Percentiles rank a stretch among this genome's conserved stretches.
These are phyloP conservation scores for Eilema griseolum DNA, from an alignment of 2,888 invertebrate species.

Conservation along the genomic window DNA sequence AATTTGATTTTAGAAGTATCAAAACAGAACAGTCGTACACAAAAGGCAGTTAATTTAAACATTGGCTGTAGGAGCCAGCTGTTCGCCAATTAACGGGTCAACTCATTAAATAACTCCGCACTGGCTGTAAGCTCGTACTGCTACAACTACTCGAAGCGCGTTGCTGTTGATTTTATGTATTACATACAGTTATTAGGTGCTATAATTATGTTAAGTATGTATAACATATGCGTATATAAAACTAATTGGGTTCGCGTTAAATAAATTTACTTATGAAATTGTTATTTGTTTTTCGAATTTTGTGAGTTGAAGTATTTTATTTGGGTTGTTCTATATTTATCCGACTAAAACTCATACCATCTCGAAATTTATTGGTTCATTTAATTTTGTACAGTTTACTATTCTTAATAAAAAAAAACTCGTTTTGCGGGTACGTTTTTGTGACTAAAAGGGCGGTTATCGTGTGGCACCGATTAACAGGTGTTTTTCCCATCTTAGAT, in stretches of 20 bases:
- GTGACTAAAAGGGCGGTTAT: too few relatives aligned
- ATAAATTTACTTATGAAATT: conserved; percentile 1
- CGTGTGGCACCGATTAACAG: too few relatives aligned
- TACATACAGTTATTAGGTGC: conserved; percentile 25
- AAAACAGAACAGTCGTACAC: conserved; percentile 47
- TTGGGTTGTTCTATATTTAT: too few relatives aligned
- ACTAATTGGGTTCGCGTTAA: conserved; percentile 9
- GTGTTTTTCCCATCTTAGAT: background rate
- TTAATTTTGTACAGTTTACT: too few relatives aligned
- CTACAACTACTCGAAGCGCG: conserved; percentile 51
- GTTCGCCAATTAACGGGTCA: conserved; percentile 72
- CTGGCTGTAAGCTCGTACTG: conserved; percentile 48
- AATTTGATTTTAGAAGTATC: conserved; percentile 24
- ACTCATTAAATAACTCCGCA: conserved; percentile 72
- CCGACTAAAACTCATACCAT: too few relatives aligned
- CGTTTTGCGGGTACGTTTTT: too few relatives aligned
- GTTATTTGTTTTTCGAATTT: background rate
- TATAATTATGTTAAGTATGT: conserved; percentile 13
- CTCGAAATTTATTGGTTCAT: too few relatives aligned
- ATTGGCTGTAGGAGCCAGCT: conserved; percentile 68
- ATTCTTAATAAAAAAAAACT: too few relatives aligned
- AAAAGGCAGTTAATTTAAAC: conserved; percentile 71
- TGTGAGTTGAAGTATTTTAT: background rate
- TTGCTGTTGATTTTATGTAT: conserved; percentile 49
- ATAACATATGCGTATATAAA: background rate